Percentiles rank a stretch among this genome's conserved stretches.
Conservation (phyloP, 2,113 vertebrate species). For the Oenanthe oenanthe region DNA sequence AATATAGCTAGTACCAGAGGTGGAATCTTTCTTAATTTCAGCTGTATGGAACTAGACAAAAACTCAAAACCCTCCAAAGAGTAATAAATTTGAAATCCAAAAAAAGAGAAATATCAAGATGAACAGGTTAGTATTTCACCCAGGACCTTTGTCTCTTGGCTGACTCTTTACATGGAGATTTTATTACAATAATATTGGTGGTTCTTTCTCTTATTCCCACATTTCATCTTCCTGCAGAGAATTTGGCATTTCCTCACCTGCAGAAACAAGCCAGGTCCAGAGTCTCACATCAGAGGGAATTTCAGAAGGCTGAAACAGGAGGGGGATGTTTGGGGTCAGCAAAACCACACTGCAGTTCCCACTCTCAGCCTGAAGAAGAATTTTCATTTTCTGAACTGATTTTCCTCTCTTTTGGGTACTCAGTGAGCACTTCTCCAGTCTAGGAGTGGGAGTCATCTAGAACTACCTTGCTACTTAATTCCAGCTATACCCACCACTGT, state of each 20-base stretch:
- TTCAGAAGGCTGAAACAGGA: not conserved
- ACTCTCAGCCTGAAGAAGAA: too few species aligned
- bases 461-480: not conserved
- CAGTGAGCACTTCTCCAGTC: accelerated
- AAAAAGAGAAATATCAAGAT: not conserved
- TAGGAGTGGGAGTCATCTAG: not conserved
- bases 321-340: not conserved
- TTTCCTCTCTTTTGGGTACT: not conserved
- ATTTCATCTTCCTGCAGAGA: not conserved
- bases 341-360: not conserved
- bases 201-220: not conserved
- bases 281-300: not conserved
- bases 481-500: not conserved
- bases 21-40: not conserved
- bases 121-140: not conserved
- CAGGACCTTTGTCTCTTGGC: not conserved
- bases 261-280: not conserved
- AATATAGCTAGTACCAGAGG: not conserved
- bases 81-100: not conserved
- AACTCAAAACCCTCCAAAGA: not conserved
- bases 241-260: not conserved
- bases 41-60: not conserved
- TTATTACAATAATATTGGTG: not conserved
- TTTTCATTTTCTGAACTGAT: not conserved
- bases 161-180: not conserved